These are phyloP conservation scores for Xenopus borealis DNA, from an alignment of 2,113 vertebrate genomes.

Conservation along the genomic window DNA sequence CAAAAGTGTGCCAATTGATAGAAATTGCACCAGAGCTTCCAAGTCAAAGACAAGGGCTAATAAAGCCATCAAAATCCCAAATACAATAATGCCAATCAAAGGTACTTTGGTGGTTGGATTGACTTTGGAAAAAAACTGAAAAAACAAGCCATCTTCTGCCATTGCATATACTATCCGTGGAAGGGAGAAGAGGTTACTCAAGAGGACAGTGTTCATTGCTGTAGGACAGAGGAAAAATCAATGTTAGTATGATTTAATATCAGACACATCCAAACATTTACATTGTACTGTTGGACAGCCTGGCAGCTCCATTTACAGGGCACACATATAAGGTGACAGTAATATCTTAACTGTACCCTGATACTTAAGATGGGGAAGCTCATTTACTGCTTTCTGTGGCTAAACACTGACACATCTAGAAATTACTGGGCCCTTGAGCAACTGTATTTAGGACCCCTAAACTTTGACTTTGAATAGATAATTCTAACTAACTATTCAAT, in stretches of 20 bases:
- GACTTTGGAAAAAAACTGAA: conserved; percentile 80
- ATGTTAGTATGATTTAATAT: not conserved
- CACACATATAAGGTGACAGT: too few species aligned
- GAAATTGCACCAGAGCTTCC: conserved; percentile 91
- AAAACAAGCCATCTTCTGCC: conserved; percentile 91
- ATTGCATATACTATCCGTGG: conserved; percentile 93
- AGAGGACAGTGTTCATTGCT: conserved; percentile 95
- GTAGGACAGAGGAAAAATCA: conserved; percentile 34
- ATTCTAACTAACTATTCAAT: too few species aligned
- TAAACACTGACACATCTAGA: too few species aligned
- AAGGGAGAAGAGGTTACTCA: conserved; percentile 92
- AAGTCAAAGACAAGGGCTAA: conserved; percentile 87
- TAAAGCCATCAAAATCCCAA: conserved; percentile 81
- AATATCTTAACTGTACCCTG: too few species aligned
- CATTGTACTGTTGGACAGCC: not conserved
- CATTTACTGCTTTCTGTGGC: too few species aligned
- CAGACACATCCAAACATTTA: not conserved
- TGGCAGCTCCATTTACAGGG: too few species aligned
- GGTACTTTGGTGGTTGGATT: conserved; percentile 90
- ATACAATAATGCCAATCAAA: conserved; percentile 80
- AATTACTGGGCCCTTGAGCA: too few species aligned
- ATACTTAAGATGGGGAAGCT: too few species aligned
- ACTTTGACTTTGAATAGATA: too few species aligned
- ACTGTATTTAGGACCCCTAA: too few species aligned
- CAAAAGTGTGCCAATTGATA: conserved; percentile 89